Conservation (phyloP, 2,888 invertebrate species). For the Leptodirus hochenwartii region DNA sequence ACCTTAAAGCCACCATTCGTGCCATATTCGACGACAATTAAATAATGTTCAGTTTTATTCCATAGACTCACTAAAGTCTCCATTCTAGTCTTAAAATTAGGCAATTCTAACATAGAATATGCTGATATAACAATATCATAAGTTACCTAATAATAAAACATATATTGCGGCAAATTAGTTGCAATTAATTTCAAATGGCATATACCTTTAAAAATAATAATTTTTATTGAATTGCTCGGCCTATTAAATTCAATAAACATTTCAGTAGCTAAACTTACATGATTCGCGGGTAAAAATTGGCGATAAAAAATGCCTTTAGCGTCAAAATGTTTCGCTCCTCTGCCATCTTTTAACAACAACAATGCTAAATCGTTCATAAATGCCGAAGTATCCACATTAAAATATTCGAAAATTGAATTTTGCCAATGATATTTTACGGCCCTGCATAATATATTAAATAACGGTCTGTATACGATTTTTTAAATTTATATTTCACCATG, state of each 20-base stretch:
- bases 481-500: slow-evolving; percentile 38
- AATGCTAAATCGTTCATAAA: slow-evolving; percentile 71
- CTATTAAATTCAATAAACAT: slow-evolving; percentile 7
- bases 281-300: slow-evolving; percentile 59
- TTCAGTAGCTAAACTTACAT: too few species aligned
- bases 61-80: slow-evolving; percentile 61
- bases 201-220: slow-evolving; percentile 7
- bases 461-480: slow-evolving; percentile 4
- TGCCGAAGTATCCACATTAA: slow-evolving; percentile 64
- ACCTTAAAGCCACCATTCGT: slow-evolving; percentile 63
- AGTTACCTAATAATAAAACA: slow-evolving; percentile 29
- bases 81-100: slow-evolving; percentile 42
- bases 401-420: slow-evolving; percentile 56
- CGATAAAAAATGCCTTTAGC: slow-evolving; percentile 50
- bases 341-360: slow-evolving; percentile 46
- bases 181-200: slow-evolving; percentile 5
- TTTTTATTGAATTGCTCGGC: neutral
- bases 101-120: slow-evolving; percentile 65
- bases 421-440: slow-evolving; percentile 60
- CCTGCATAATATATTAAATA: slow-evolving; percentile 16
- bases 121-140: slow-evolving; percentile 72
- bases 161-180: slow-evolving; percentile 6
- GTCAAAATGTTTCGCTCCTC: slow-evolving; percentile 37
- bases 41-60: slow-evolving; percentile 66
- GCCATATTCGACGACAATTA: slow-evolving; percentile 74